phyloP scores from a whole-genome alignment of 2,113 vertebrate species.

The Rhynchomys soricoides region DNA sequence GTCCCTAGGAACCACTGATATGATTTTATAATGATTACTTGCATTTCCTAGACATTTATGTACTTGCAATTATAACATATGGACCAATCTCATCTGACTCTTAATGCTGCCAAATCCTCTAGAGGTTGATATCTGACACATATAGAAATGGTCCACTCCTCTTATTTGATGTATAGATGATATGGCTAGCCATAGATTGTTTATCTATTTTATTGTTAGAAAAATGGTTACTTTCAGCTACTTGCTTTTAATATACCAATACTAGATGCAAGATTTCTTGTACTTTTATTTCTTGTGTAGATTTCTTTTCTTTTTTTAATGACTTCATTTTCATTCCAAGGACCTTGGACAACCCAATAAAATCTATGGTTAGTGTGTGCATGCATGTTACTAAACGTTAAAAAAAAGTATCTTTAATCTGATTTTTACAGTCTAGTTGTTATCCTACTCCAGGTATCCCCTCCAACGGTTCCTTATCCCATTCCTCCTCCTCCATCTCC shows the following conservation, averaged over 20 bases:
- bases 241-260: neutral
- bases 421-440: no score
- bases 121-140: neutral
- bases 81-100: neutral
- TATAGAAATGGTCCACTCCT: neutral
- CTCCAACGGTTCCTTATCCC: no score
- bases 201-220: neutral
- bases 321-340: neutral
- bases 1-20: neutral
- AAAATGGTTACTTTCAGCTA: neutral
- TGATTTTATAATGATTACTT: neutral
- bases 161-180: neutral
- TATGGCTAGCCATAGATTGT: neutral
- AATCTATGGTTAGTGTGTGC: neutral
- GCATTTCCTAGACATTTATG: neutral
- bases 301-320: neutral
- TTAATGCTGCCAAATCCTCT: neutral
- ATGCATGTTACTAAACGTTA: neutral
- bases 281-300: neutral
- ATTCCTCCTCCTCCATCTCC: no score
- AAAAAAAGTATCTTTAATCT: neutral
- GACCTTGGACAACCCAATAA: neutral
- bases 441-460: no score
- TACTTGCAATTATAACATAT: neutral
- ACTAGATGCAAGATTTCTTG: neutral